phyloP scores from a whole-genome alignment of 2,113 vertebrate genomes.

The Trinectes maculatus region DNA sequence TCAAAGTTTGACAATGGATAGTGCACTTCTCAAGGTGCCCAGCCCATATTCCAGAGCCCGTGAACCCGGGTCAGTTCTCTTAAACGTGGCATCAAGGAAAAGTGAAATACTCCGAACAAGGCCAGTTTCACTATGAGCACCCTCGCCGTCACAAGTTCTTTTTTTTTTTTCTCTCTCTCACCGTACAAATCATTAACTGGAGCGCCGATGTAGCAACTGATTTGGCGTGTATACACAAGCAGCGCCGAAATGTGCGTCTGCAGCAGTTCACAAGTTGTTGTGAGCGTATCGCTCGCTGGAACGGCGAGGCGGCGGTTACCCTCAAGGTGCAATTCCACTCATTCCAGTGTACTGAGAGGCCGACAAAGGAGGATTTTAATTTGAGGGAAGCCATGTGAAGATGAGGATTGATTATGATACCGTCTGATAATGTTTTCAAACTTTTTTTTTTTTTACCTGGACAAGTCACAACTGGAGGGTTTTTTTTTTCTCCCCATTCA shows the following conservation, averaged over 20 bases:
- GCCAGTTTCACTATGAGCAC: conserved; percentile 38
- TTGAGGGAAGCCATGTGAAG: conserved; percentile 48
- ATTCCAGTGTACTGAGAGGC: conserved; percentile 62
- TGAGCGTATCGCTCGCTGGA: conserved; percentile 62
- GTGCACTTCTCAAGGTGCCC: conserved; percentile 70
- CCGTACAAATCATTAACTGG: conserved; percentile 73
- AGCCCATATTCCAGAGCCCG: conserved; percentile 39
- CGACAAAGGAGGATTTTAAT: conserved; percentile 43
- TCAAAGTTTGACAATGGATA: conserved; percentile 72
- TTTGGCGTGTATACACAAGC: conserved; percentile 63
- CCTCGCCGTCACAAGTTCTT: conserved; percentile 3
- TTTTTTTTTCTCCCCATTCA: not conserved
- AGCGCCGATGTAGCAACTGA: conserved; percentile 59
- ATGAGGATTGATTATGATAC: conserved; percentile 44
- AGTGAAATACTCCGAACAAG: conserved; percentile 22
- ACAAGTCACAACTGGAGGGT: conserved; percentile 29
- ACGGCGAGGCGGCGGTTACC: conserved; percentile 41
- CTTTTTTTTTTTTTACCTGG: not conserved
- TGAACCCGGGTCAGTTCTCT: conserved; percentile 41
- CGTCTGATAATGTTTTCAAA: conserved; percentile 17
- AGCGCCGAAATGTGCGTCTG: conserved; percentile 48
- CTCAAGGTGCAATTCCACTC: conserved; percentile 75
- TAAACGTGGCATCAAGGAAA: conserved; percentile 41
- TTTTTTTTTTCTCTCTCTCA: conserved; percentile 24
- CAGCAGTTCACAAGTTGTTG: conserved; percentile 58